Conservation (phyloP, 1,140 invertebrate genomes). For the Diorhabda carinulata region DNA sequence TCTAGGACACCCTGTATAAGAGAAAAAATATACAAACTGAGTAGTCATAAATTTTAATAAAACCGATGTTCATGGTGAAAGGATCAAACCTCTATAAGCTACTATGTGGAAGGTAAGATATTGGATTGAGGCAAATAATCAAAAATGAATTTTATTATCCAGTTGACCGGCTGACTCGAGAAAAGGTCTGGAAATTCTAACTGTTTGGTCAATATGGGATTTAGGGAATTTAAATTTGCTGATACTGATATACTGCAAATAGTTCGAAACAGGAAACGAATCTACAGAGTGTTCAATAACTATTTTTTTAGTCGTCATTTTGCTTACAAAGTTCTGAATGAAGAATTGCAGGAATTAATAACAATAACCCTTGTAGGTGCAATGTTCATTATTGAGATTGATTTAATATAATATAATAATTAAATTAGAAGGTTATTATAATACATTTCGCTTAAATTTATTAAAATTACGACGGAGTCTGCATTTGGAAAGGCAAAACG, state of each 20-base stretch:
- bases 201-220: slow-evolving; percentile 39
- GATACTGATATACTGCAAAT: slow-evolving; percentile 43
- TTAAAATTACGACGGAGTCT: too few relatives aligned
- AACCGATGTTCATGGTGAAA: not conserved
- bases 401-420: too few relatives aligned
- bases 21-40: not conserved
- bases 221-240: slow-evolving; percentile 42
- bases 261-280: slow-evolving; percentile 19
- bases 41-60: not conserved
- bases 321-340: too few relatives aligned
- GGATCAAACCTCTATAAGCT: slow-evolving; percentile 17
- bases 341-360: too few relatives aligned
- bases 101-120: slow-evolving; percentile 28
- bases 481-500: too few relatives aligned
- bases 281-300: not conserved
- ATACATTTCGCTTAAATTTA: too few relatives aligned
- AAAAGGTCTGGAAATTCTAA: slow-evolving; percentile 36
- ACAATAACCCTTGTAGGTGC: too few relatives aligned
- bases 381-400: too few relatives aligned
- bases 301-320: too few relatives aligned
- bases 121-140: slow-evolving; percentile 33
- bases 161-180: slow-evolving; percentile 36
- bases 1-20: too few relatives aligned
- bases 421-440: too few relatives aligned
- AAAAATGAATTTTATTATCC: slow-evolving; percentile 37